Evolutionary conservation across 2,888 invertebrate genomes (phyloP).

Genomic region (Tinea trinotella): DNA sequence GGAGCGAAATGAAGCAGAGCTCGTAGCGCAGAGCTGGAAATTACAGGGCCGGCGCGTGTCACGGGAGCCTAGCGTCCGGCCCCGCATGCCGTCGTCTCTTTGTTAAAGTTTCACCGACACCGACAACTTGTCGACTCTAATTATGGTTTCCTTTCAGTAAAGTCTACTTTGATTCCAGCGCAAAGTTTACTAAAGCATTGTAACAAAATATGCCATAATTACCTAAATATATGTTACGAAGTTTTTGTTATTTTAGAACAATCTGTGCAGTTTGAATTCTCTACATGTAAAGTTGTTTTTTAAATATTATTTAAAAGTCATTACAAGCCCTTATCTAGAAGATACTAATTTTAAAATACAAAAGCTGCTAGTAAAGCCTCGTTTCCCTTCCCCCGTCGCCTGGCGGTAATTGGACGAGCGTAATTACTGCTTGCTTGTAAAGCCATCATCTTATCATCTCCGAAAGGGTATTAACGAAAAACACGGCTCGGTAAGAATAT

Average conservation of each 20-base stretch:
- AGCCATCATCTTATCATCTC: constrained; percentile 68
- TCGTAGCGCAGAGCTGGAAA: constrained; percentile 44
- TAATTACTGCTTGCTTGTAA: constrained; percentile 69
- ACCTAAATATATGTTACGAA: neutral
- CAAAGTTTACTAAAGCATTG: constrained; percentile 40
- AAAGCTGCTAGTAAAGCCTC: constrained; percentile 31
- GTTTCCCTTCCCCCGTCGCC: constrained; percentile 33
- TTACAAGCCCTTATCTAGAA: constrained; percentile 23
- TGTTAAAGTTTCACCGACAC: constrained; percentile 22
- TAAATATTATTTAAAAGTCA: neutral
- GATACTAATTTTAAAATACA: constrained; percentile 35
- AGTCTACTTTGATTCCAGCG: constrained; percentile 43
- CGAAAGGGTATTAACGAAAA: constrained; percentile 65
- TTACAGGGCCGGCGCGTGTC: constrained; percentile 46
- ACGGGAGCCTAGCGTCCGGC: constrained; percentile 24
- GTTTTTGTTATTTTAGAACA: no score
- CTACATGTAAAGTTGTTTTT: no score
- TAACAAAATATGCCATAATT: constrained; percentile 8
- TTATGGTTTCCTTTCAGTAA: constrained; percentile 52
- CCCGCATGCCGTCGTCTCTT: constrained; percentile 9
- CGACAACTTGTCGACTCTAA: constrained; percentile 44
- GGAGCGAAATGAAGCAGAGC: constrained; percentile 20
- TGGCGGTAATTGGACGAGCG: constrained; percentile 58
- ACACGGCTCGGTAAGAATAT: constrained; percentile 38
- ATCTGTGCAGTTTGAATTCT: no score